Evolutionary conservation across 2,797 vertebrate genomes (phyloP).

Genomic region (Cryptoprocta ferox): DNA sequence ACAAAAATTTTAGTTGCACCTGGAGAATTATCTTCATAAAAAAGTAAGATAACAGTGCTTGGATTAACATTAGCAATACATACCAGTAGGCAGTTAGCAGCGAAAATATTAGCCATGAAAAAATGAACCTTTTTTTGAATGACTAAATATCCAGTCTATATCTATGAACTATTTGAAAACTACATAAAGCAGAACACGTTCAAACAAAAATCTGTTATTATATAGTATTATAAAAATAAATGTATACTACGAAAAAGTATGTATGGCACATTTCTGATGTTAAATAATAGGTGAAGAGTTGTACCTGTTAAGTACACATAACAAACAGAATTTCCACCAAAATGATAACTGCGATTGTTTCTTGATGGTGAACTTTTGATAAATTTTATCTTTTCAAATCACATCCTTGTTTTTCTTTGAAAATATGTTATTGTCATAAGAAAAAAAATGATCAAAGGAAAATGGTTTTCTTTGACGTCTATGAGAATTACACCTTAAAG

Average conservation of each 20-base stretch:
- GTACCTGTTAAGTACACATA: neutral
- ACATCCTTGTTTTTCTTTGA: neutral
- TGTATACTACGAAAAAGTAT: neutral
- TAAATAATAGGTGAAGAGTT: neutral
- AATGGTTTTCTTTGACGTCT: neutral
- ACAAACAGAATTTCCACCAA: neutral
- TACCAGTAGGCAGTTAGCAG: slow-evolving; percentile 50
- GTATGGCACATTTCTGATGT: neutral
- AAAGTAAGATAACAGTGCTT: neutral
- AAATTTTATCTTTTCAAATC: neutral
- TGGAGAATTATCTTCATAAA: neutral
- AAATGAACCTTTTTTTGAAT: neutral
- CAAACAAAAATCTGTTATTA: neutral
- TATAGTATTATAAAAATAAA: neutral
- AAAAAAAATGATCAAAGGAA: neutral
- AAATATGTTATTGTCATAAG: neutral
- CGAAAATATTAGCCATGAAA: slow-evolving; percentile 57
- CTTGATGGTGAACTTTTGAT: neutral
- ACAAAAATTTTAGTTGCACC: neutral
- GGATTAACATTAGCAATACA: slow-evolving; percentile 50
- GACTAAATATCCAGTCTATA: neutral
- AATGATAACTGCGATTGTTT: neutral
- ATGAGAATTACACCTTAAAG: neutral
- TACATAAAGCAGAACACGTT: neutral
- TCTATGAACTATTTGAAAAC: neutral